phyloP scores from a whole-genome alignment of 2,797 vertebrate species.

The Chloroceryle inda region DNA sequence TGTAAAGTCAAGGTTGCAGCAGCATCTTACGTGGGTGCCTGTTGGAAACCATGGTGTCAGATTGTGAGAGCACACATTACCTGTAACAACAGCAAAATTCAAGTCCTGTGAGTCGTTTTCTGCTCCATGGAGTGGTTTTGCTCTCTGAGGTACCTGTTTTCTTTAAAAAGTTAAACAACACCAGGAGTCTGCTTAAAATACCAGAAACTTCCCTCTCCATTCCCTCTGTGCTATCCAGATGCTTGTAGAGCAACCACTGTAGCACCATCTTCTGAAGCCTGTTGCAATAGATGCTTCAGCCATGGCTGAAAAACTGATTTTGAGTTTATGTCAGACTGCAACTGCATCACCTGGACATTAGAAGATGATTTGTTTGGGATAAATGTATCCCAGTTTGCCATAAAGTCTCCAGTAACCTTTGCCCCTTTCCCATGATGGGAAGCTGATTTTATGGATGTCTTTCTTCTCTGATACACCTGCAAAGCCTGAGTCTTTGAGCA shows the following conservation, averaged over 20 bases:
- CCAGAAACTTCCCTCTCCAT: background rate
- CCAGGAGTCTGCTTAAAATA: background rate
- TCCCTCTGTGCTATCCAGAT: background rate
- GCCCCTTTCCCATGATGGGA: background rate
- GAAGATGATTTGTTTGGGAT: background rate
- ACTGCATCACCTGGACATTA: background rate
- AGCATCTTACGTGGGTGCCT: background rate
- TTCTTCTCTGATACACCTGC: background rate
- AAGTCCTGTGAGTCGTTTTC: background rate
- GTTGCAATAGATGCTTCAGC: background rate
- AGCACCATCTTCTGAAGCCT: background rate
- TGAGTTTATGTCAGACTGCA: background rate
- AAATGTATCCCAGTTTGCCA: background rate
- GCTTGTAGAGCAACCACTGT: rapidly evolving
- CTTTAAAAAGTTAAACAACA: background rate
- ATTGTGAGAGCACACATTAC: background rate
- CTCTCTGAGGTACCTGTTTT: background rate
- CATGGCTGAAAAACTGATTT: background rate
- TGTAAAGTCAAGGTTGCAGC: background rate
- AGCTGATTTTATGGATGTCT: background rate
- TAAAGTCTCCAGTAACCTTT: background rate
- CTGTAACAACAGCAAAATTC: background rate
- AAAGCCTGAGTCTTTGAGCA: background rate
- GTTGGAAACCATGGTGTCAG: background rate
- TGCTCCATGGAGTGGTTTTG: background rate